A percentile compares a stretch with the other conserved stretches of the same genome.
These are phyloP conservation scores for Pseudolycoriella hygida DNA, from an alignment of 2,888 invertebrate genomes.

Conservation along the genomic window DNA sequence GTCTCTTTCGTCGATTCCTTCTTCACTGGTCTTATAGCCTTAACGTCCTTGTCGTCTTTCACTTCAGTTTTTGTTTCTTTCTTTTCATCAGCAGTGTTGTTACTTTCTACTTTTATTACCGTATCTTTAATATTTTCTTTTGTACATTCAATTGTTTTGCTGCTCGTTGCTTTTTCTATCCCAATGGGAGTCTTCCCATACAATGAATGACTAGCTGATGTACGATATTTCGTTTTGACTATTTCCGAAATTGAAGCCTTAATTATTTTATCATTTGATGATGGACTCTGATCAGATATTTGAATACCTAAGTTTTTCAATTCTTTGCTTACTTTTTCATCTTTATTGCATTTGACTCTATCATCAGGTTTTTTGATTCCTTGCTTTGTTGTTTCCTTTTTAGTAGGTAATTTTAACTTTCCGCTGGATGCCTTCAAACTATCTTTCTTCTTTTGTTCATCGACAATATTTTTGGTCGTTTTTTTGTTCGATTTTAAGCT, in stretches of 20 bases:
- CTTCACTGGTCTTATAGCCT: too few relatives aligned
- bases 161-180: background rate
- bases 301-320: slow-evolving; percentile 27
- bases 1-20: background rate
- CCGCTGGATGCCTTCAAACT: too few relatives aligned
- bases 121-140: too few relatives aligned
- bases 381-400: slow-evolving; percentile 1
- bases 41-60: too few relatives aligned
- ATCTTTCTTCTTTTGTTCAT: background rate
- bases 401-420: background rate
- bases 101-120: too few relatives aligned
- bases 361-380: background rate
- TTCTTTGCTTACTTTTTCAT: slow-evolving; percentile 18
- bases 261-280: slow-evolving; percentile 2
- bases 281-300: slow-evolving; percentile 17
- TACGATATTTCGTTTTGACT: slow-evolving; percentile 28
- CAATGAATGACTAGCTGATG: slow-evolving; percentile 17
- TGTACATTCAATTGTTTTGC: too few relatives aligned
- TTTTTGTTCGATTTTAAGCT: background rate
- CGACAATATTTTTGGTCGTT: background rate
- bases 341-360: background rate
- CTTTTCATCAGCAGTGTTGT: too few relatives aligned
- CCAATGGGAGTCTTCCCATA: background rate
- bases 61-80: too few relatives aligned
- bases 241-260: slow-evolving; percentile 29